Evolutionary conservation across 2,888 invertebrate genomes (phyloP), one percentile per base, ranked within the genome.

Genomic region (Synergus umbraculus): DNA sequence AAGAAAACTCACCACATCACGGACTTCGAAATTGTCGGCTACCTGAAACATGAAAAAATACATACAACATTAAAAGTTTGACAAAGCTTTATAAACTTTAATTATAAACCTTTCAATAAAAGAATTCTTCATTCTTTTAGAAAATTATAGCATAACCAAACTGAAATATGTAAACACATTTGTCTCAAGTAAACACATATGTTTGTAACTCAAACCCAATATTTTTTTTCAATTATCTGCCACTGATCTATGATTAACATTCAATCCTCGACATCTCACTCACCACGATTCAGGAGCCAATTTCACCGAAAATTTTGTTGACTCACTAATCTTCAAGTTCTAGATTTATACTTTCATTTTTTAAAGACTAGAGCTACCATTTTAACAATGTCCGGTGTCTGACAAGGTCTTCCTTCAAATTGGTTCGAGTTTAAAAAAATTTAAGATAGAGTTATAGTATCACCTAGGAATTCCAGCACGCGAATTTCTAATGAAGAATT

Each of bases 401-500:
- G 29, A 54, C 73, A 73, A 54, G 73, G 49, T 73, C 18, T 49
- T 54, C 73, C 37, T 15, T n/a, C 54, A 37, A 73, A 73, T 54
- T 73, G 73, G 54, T 54, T 22, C 13, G 37, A 54, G 54, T 41
- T 37, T n/a, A 1, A 29, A 54, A 54, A 73, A 73, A n/a, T 73
- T 41, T 69, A 54, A 54, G 54, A 54, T 41, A n/a, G 73, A 54
- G n/a, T 73, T n/a, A 54, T 1, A 73, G 44, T 60, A 60, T 22
- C 46, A 67, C 46, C 18, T 5, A 67, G 12, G 54, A 73, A 73
- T 73, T 41, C 49, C 49, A 69, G 73, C 73, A 54, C 49, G 73
- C 73, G 73, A 73, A 54, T 73, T 54, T 73, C 41, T 73, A 54
- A 54, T 73, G 73, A 54, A 69, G 49, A 69, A 73, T 29, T 37